Evolutionary conservation across 2,888 invertebrate species (phyloP).

Genomic region (Oegoconia quadripuncta): DNA sequence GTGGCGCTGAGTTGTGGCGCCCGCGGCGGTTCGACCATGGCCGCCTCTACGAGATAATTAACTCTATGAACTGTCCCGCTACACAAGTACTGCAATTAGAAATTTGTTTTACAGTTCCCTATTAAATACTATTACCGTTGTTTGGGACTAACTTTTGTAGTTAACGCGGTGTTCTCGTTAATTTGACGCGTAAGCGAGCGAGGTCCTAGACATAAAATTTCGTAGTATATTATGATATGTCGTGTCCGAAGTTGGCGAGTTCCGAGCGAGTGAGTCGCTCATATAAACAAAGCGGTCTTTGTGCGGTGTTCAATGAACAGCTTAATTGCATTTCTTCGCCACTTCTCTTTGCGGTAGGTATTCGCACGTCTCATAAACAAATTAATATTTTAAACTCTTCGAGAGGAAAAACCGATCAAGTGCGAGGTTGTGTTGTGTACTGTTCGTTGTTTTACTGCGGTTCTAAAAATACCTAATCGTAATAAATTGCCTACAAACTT

Average conservation of each 20-base stretch:
- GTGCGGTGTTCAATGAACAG: slow-evolving; percentile 65
- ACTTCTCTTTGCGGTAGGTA: slow-evolving; percentile 45
- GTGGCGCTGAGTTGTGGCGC: slow-evolving; percentile 30
- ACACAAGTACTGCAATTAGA: slow-evolving; percentile 58
- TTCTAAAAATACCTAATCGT: too few species aligned
- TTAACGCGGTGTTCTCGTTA: slow-evolving; percentile 5
- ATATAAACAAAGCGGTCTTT: slow-evolving; percentile 62
- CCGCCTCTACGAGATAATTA: slow-evolving; percentile 63
- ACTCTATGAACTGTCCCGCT: slow-evolving; percentile 67
- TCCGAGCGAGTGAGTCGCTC: slow-evolving; percentile 47
- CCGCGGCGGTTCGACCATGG: slow-evolving; percentile 44
- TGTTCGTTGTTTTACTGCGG: too few species aligned
- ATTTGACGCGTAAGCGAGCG: slow-evolving; percentile 12
- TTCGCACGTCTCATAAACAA: slow-evolving; percentile 52
- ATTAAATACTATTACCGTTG: slow-evolving; percentile 55
- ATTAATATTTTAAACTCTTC: slow-evolving; percentile 41
- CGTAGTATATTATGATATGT: slow-evolving; percentile 21
- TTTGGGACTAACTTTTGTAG: slow-evolving; percentile 19
- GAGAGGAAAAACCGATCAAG: slow-evolving; percentile 14
- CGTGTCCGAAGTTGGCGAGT: slow-evolving; percentile 26
- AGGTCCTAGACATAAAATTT: slow-evolving; percentile 1
- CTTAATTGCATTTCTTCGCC: slow-evolving; percentile 67
- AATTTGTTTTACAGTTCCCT: slow-evolving; percentile 58
- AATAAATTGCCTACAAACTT: too few species aligned
- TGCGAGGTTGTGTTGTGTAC: too few species aligned